Evolutionary conservation across 2,113 vertebrate genomes (phyloP), one percentile per base, ranked within the genome.

Genomic region (Nothocercus julius): DNA sequence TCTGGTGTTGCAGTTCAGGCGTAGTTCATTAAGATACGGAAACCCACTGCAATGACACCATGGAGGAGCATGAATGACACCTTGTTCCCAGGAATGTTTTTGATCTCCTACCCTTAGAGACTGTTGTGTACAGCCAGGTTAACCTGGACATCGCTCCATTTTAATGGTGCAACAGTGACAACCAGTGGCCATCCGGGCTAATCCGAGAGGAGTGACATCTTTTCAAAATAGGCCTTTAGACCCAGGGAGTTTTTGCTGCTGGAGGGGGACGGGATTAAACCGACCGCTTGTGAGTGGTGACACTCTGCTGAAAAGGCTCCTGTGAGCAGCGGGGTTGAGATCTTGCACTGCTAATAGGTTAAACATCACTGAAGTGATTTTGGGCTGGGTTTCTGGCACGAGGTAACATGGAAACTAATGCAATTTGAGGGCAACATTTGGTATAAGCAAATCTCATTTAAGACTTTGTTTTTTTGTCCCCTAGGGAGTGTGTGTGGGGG

Each of bases 91-190:
- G 56, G 16, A 78, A n/a, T 32, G 5, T 38, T 83, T 83, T 69
- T 69, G 38, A 77, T 14, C 5, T 84, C 79, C 68, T 81, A 49
- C 30, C 25, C 12, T 81, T 87, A 64, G 79, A 49, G 36, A 78
- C 72, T 27, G 5, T 44, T 82, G 53, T 3, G 12, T 85, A 62
- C 16, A 87, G 24, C 38, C 5, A 47, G 58, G 89, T 73, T 92
- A 88, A 59, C 63, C 49, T 81, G 85, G 76, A 45, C 76, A 0
- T 21, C 27, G 66, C 51, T 92, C 68, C 88, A 30, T 90, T 83
- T 87, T 68, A 76, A 40, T 94, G 82, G 62, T 94, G 44, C 89
- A 95, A 96, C 95, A 96, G 91, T 96, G 91, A 96, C 81, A 90
- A 96, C 81, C 94, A 74, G 73, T 94, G 93, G 85, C 80, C 84